phyloP scores from a whole-genome alignment of 2,797 vertebrate species.

The Gambusia yucatana region DNA sequence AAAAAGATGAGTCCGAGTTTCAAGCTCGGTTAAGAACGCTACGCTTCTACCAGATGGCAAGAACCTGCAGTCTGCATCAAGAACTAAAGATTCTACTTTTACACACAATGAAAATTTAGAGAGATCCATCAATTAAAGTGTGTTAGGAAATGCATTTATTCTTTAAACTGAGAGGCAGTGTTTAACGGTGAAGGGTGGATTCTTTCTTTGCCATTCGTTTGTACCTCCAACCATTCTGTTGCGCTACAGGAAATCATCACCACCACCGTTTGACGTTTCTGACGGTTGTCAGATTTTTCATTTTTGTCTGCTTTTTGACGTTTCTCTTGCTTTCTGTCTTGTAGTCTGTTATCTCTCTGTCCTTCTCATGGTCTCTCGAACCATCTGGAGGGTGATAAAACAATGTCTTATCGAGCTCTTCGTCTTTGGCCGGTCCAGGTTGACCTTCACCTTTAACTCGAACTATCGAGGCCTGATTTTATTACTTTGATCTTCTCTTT shows the following conservation, averaged over 20 bases:
- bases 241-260: neutral
- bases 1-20: neutral
- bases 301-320: slow-evolving; percentile 16
- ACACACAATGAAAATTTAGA: neutral
- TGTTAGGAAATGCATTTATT: neutral
- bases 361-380: slow-evolving; percentile 51
- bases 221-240: neutral
- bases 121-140: neutral
- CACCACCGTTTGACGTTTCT: slow-evolving; percentile 26
- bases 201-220: slow-evolving; percentile 32
- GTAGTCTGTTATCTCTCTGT: slow-evolving; percentile 14
- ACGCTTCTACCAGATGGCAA: neutral
- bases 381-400: slow-evolving; percentile 61
- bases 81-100: neutral
- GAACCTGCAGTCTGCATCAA: neutral
- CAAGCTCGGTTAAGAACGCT: neutral
- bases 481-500: slow-evolving; percentile 36
- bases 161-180: neutral
- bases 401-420: slow-evolving; percentile 60
- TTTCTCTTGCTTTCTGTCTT: slow-evolving; percentile 2
- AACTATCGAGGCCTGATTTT: slow-evolving; percentile 46
- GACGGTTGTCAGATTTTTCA: slow-evolving; percentile 6
- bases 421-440: slow-evolving; percentile 61
- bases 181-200: slow-evolving; percentile 21
- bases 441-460: slow-evolving; percentile 51